Percentiles rank a stretch among this genome's conserved stretches.
phyloP scores from a whole-genome alignment of 2,888 invertebrate species.

The Autographa pulchrina region DNA sequence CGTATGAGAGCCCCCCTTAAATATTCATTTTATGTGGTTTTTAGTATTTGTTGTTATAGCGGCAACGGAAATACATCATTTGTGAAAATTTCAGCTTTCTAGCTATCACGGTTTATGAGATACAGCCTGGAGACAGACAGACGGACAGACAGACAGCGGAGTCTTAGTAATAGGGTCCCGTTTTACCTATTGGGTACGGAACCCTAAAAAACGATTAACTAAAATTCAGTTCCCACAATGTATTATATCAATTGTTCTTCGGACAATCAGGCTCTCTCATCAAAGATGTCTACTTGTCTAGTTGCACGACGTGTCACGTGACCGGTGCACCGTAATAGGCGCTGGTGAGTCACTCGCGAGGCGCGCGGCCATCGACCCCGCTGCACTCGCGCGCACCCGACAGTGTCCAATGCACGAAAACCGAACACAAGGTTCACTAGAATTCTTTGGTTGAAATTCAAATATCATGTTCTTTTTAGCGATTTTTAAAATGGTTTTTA shows the following conservation, averaged over 20 bases:
- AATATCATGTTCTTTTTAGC: neutral
- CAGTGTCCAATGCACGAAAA: slow-evolving; percentile 61
- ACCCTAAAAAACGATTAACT: too few species aligned
- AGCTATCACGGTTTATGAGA: too few species aligned
- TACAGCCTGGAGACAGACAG: too few species aligned
- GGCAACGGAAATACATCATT: too few species aligned
- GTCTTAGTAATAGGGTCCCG: too few species aligned
- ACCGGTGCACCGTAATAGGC: slow-evolving; percentile 54
- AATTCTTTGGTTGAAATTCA: neutral
- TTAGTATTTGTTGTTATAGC: too few species aligned
- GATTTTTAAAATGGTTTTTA: neutral
- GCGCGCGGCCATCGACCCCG: slow-evolving; percentile 63
- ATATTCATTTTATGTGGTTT: too few species aligned
- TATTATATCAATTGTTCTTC: slow-evolving; percentile 17
- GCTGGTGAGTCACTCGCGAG: slow-evolving; percentile 61
- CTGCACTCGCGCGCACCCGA: slow-evolving; percentile 58
- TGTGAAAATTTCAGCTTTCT: too few species aligned
- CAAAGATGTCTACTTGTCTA: slow-evolving; percentile 10
- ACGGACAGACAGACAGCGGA: too few species aligned
- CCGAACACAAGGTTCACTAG: slow-evolving; percentile 7
- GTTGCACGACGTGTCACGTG: slow-evolving; percentile 42
- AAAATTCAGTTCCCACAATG: neutral
- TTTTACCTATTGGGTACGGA: too few species aligned
- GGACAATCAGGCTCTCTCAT: slow-evolving; percentile 43
- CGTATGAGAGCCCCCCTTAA: too few species aligned